Evolutionary conservation across 1,140 invertebrate genomes (phyloP), one percentile per base, ranked within the genome.

Genomic region (Planococcus citri): DNA sequence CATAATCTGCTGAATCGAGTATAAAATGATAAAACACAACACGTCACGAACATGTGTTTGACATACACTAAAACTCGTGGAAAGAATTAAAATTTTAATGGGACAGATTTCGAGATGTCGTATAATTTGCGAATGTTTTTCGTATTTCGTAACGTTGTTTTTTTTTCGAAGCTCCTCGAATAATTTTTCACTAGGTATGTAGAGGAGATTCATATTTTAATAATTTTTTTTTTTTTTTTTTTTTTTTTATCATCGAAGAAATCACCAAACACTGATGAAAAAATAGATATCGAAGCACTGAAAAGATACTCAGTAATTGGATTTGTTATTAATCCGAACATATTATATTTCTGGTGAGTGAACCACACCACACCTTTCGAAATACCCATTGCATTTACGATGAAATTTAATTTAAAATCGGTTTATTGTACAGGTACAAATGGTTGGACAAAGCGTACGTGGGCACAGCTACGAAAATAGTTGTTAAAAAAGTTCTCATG

Each of bases 361-460:
- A n/a, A n/a, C 25, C 20, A 17, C 58, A 17, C 8, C 24, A n/a
- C n/a, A n/a, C n/a, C n/a, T n/a, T n/a, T n/a, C n/a, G n/a, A n/a
- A n/a, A n/a, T n/a, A 29, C 10, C 6, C 25, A 10, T 12, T 33
- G 2, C 17, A 38, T 68, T 38, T 27, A 64, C 17, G 21, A 9
- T 25, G 24, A 64, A 14, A 64, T n/a, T 60, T 0, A 67, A 25
- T 21, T n/a, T 25, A 57, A 51, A 21, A 21, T 17, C 37, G 24
- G 57, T 25, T 58, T 41, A 22, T 33, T 33, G 57, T 24, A 27
- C 74, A 92, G 90, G 88, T 93, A 92, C 76, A 87, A 84, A 79
- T 89, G 85, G 81, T 74, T 93, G 69, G 90, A 93, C 76, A 79
- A 78, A 51, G 82, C 82, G 69, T 86, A 87, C 74, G 81, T 82